Conservation (phyloP, 64 coral and sea anemone species). For the Montipora capricornis region DNA sequence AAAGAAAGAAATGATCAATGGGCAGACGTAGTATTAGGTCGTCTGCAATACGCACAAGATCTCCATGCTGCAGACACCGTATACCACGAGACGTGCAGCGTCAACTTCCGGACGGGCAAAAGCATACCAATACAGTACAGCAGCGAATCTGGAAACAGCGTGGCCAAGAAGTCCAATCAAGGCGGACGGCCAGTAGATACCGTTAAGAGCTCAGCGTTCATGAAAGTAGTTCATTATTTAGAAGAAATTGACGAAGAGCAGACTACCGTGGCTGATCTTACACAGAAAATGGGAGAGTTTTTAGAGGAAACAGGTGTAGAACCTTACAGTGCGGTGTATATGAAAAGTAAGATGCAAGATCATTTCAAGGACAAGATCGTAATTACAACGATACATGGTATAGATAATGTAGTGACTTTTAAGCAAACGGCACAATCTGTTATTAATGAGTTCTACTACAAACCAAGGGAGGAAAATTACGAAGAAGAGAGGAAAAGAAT, state of each 20-base stretch:
- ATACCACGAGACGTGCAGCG: constrained; percentile 40
- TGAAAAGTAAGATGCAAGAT: constrained; percentile 59
- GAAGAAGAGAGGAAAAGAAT: constrained; percentile 32
- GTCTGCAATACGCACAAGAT: constrained; percentile 13
- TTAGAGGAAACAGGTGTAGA: neutral
- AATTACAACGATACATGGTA: constrained; percentile 33
- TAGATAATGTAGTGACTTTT: constrained; percentile 61
- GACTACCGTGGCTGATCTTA: constrained; percentile 25
- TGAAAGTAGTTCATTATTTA: constrained; percentile 52
- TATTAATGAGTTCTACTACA: neutral
- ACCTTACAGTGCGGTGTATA: neutral
- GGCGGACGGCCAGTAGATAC: constrained; percentile 8
- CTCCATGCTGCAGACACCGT: constrained; percentile 49
- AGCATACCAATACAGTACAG: neutral
- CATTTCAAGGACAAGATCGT: constrained; percentile 59
- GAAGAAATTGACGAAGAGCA: constrained; percentile 63
- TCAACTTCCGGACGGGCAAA: constrained; percentile 41
- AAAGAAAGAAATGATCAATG: constrained; percentile 44
- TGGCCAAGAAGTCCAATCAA: neutral
- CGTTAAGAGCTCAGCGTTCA: constrained; percentile 29
- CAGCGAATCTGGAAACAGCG: neutral
- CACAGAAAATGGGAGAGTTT: constrained; percentile 20
- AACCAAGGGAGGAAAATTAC: neutral
- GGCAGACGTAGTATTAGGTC: constrained; percentile 11
- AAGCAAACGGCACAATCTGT: constrained; percentile 29